Percentiles rank a stretch among this genome's conserved stretches.
These are phyloP conservation scores for Rhizoglyphus robini DNA, from an alignment of 1,140 invertebrate genomes.

Conservation along the genomic window DNA sequence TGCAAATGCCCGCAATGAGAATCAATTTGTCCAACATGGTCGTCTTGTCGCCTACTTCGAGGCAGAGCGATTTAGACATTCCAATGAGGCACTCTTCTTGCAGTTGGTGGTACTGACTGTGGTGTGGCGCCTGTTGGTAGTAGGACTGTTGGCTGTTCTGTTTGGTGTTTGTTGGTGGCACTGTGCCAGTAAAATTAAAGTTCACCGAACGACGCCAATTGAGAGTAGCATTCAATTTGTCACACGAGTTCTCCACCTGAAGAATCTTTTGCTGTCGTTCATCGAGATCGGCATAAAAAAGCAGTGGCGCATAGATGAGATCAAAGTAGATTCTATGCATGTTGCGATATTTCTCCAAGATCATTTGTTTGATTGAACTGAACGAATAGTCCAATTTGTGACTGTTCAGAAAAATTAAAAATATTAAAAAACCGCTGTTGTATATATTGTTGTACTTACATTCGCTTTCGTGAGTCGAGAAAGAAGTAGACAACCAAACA, in stretches of 20 bases:
- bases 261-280: neutral
- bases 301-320: neutral
- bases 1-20: too few species aligned
- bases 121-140: neutral
- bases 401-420: neutral
- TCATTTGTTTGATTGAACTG: neutral
- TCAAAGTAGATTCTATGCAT: neutral
- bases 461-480: neutral
- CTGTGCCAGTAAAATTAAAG: too few species aligned
- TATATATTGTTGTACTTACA: neutral
- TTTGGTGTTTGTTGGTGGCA: neutral
- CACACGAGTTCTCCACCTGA: neutral
- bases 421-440: neutral
- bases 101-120: neutral
- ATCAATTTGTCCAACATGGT: too few species aligned
- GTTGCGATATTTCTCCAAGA: neutral
- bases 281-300: neutral
- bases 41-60: neutral
- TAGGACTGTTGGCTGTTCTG: neutral
- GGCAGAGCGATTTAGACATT: neutral
- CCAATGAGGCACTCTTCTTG: neutral
- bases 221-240: too few species aligned
- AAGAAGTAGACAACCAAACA: neutral
- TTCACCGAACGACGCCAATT: neutral
- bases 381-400: neutral